Evolutionary conservation across 1,140 invertebrate species (phyloP).

Genomic region (Argopecten irradians): DNA sequence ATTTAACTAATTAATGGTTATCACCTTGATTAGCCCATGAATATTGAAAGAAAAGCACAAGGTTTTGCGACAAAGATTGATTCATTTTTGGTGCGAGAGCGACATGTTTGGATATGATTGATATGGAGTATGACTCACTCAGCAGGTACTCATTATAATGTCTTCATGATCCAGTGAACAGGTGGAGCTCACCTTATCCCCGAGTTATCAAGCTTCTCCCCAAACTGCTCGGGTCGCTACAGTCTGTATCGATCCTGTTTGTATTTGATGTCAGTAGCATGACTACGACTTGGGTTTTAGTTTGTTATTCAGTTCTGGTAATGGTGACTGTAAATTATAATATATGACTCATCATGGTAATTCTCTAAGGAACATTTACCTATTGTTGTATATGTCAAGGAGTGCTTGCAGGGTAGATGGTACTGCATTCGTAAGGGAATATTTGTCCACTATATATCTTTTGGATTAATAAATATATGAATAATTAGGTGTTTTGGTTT

Average conservation of each 20-base stretch:
- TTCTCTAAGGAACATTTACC: background rate
- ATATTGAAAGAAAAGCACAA: background rate
- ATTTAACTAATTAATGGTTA: background rate
- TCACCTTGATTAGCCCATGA: background rate
- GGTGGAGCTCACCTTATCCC: too few relatives aligned
- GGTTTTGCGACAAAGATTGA: background rate
- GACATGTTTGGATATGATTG: constrained; percentile 14
- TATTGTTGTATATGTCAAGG: background rate
- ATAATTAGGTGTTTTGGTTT: too few relatives aligned
- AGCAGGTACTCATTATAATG: background rate
- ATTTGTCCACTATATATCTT: too few relatives aligned
- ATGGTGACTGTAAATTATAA: background rate
- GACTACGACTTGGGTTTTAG: background rate
- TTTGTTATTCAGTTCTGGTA: background rate
- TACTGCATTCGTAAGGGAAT: too few relatives aligned
- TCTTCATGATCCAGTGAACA: background rate
- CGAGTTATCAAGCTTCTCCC: background rate
- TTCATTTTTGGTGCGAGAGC: background rate
- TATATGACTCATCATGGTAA: background rate
- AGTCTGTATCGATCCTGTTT: background rate
- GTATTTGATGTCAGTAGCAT: background rate
- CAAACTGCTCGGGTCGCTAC: background rate
- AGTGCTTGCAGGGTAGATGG: background rate
- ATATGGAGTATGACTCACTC: constrained; percentile 3
- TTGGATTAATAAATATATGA: too few relatives aligned